Conservation (phyloP, 2,113 vertebrate genomes). For the Polypterus senegalus region DNA sequence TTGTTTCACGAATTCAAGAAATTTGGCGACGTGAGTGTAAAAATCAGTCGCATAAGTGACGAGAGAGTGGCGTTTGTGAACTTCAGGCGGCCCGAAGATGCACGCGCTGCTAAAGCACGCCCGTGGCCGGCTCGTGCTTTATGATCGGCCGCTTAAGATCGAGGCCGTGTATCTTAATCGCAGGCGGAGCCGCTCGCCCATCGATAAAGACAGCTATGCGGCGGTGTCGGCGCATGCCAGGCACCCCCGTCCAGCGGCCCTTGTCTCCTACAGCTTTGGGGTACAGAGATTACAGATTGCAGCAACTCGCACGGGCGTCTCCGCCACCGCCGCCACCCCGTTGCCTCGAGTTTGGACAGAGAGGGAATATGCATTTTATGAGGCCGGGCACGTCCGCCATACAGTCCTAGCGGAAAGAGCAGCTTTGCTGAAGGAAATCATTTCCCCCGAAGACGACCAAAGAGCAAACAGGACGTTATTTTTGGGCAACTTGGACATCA, state of each 20-base stretch:
- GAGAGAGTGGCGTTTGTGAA: slow-evolving; percentile 88
- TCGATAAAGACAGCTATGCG: slow-evolving; percentile 69
- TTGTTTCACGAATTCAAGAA: slow-evolving; percentile 94
- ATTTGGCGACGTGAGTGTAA: slow-evolving; percentile 89
- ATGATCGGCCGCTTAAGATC: slow-evolving; percentile 84
- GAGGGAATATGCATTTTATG: slow-evolving; percentile 75
- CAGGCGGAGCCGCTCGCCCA: slow-evolving; percentile 73
- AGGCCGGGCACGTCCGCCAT: slow-evolving; percentile 73
- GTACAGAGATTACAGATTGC: slow-evolving; percentile 82
- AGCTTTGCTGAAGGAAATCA: slow-evolving; percentile 72
- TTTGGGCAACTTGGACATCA: slow-evolving; percentile 87
- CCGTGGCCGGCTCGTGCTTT: slow-evolving; percentile 75
- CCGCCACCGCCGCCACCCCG: slow-evolving; percentile 76
- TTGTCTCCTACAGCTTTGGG: slow-evolving; percentile 76
- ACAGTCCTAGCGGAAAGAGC: slow-evolving; percentile 66
- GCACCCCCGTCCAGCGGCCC: slow-evolving; percentile 65
- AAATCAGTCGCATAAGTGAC: slow-evolving; percentile 82
- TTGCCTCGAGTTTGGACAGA: slow-evolving; percentile 72
- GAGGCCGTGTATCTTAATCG: slow-evolving; percentile 77
- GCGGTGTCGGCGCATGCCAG: slow-evolving; percentile 46
- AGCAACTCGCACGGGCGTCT: slow-evolving; percentile 82
- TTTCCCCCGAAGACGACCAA: slow-evolving; percentile 91
- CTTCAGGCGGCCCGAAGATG: slow-evolving; percentile 84
- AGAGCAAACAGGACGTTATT: slow-evolving; percentile 90
- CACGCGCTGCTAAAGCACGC: slow-evolving; percentile 84